phyloP scores from a whole-genome alignment of 2,113 vertebrate genomes.

The Sander lucioperca region DNA sequence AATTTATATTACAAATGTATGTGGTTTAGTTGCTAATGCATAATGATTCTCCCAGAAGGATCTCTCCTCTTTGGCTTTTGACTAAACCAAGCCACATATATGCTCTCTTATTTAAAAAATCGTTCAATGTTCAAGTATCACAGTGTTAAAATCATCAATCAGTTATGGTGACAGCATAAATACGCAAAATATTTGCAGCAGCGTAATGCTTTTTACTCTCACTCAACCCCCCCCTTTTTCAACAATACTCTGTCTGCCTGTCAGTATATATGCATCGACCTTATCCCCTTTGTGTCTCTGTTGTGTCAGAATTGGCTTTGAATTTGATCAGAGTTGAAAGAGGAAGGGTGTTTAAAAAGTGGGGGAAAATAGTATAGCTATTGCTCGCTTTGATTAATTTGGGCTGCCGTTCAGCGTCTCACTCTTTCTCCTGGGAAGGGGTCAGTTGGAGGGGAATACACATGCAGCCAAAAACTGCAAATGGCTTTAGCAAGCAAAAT shows the following conservation, averaged over 20 bases:
- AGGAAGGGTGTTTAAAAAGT: not conserved
- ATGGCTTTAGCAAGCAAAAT: conserved; percentile 29
- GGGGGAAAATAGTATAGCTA: not conserved
- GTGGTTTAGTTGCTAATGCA: not conserved
- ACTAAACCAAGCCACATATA: not conserved
- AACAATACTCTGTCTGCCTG: conserved; percentile 13
- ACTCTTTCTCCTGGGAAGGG: conserved; percentile 19
- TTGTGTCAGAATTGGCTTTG: conserved; percentile 33
- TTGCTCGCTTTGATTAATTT: conserved; percentile 53
- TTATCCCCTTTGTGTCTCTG: conserved; percentile 23
- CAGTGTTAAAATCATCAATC: not conserved
- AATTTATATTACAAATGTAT: not conserved
- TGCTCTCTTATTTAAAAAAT: not conserved
- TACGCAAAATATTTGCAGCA: too few species aligned
- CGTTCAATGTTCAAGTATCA: not conserved
- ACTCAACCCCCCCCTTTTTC: not conserved
- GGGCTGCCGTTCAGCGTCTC: not conserved
- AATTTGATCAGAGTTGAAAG: conserved; percentile 32
- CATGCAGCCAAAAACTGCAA: conserved; percentile 20
- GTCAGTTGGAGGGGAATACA: conserved; percentile 44
- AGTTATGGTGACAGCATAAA: conserved; percentile 12
- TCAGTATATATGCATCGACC: conserved; percentile 13
- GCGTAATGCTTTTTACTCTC: not conserved
- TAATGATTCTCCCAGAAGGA: not conserved
- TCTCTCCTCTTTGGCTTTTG: not conserved